Evolutionary conservation across 2,888 invertebrate genomes (phyloP).

Genomic region (Axea sp.): DNA sequence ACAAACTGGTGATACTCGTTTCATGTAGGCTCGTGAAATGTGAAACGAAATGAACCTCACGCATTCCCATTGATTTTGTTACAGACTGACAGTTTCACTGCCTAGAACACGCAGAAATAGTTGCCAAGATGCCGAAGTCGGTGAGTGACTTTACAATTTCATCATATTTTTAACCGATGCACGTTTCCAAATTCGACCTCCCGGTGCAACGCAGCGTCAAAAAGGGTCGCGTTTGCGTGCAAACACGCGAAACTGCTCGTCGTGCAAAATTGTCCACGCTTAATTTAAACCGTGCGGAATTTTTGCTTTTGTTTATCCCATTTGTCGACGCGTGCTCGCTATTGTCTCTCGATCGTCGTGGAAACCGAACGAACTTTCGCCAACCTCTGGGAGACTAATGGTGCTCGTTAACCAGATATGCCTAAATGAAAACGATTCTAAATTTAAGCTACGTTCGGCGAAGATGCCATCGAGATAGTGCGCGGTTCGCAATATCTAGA

Average conservation of each 20-base stretch:
- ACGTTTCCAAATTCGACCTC: too few relatives aligned
- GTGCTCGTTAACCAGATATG: constrained; percentile 3
- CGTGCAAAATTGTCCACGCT: too few relatives aligned
- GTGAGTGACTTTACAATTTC: constrained; percentile 66
- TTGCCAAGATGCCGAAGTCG: constrained; percentile 76
- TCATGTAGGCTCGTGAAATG: constrained; percentile 52
- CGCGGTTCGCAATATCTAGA: constrained; percentile 1
- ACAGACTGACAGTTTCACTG: constrained; percentile 70
- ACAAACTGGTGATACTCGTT: constrained; percentile 56
- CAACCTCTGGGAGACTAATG: constrained; percentile 2
- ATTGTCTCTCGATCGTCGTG: constrained; percentile 21
- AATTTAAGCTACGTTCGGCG: background rate
- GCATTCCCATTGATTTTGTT: constrained; percentile 66
- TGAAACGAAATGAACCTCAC: constrained; percentile 57
- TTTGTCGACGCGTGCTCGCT: constrained; percentile 21
- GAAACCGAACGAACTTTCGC: constrained; percentile 35
- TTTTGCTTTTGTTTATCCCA: constrained; percentile 4
- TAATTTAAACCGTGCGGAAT: too few relatives aligned
- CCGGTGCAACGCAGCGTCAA: too few relatives aligned
- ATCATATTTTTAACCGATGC: too few relatives aligned
- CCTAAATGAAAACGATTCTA: constrained; percentile 1
- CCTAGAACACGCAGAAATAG: constrained; percentile 63
- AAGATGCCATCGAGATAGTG: background rate
- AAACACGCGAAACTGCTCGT: too few relatives aligned
- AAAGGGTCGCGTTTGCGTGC: too few relatives aligned